These are phyloP conservation scores for Pseudococcus viburni DNA, from an alignment of 2,888 invertebrate genomes.

Conservation along the genomic window DNA sequence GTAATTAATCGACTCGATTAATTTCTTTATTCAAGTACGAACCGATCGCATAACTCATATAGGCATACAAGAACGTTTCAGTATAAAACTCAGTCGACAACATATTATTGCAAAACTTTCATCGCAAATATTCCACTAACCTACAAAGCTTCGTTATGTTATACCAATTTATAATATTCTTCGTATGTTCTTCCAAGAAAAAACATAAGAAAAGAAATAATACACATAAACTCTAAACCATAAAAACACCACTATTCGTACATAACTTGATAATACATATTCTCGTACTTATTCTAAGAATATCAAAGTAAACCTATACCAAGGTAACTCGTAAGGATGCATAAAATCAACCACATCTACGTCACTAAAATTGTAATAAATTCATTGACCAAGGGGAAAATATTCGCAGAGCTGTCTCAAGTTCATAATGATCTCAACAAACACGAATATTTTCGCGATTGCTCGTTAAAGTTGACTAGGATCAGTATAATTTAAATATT, in stretches of 20 bases:
- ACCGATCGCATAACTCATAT: conserved; percentile 4
- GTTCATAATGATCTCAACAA: too few species aligned
- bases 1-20: not conserved
- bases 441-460: not conserved
- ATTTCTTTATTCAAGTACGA: conserved; percentile 11
- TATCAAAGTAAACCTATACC: not conserved
- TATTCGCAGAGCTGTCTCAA: not conserved
- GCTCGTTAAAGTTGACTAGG: not conserved
- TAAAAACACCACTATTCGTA: not conserved
- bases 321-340: not conserved
- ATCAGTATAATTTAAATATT: not conserved
- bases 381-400: not conserved
- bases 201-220: not conserved
- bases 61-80: not conserved
- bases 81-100: not conserved
- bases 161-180: conserved; percentile 9
- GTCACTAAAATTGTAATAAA: not conserved
- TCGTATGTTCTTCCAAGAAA: not conserved
- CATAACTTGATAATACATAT: not conserved
- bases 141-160: not conserved
- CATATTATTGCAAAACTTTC: conserved; percentile 35
- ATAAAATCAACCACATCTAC: conserved; percentile 5
- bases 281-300: not conserved
- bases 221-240: not conserved
- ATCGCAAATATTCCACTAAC: conserved; percentile 43